Conservation (phyloP, 2,113 vertebrate genomes). For the Perccottus glenii region DNA sequence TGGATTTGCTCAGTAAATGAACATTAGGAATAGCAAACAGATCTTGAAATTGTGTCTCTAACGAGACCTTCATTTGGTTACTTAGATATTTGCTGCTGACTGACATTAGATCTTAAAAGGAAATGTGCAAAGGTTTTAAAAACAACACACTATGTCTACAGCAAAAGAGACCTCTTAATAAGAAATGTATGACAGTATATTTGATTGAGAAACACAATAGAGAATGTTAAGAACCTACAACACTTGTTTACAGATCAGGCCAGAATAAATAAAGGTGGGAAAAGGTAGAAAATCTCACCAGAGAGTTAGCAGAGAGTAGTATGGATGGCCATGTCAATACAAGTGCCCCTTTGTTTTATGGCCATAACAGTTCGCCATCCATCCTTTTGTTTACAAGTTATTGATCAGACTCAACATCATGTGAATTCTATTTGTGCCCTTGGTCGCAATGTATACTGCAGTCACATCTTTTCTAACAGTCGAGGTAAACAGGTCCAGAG, state of each 20-base stretch:
- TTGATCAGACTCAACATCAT: constrained; percentile 72
- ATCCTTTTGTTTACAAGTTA: constrained; percentile 67
- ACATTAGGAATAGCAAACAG: no score
- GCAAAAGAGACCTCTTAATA: neutral
- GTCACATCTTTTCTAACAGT: no score
- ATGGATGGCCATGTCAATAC: constrained; percentile 75
- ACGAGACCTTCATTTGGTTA: no score
- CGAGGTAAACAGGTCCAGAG: no score
- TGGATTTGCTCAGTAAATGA: no score
- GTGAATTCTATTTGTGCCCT: constrained; percentile 60
- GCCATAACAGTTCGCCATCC: constrained; percentile 70
- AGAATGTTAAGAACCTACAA: neutral
- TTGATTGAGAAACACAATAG: neutral
- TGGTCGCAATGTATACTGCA: constrained; percentile 28
- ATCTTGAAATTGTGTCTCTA: no score
- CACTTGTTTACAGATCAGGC: neutral
- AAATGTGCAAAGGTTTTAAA: no score
- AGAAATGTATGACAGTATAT: neutral
- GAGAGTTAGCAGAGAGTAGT: constrained; percentile 59
- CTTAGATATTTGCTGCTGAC: no score
- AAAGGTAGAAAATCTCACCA: constrained; percentile 30
- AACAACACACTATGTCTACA: neutral
- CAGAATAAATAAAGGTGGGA: constrained; percentile 23
- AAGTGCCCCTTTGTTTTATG: constrained; percentile 72
- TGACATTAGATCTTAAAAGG: no score